Evolutionary conservation across 2,888 invertebrate species (phyloP), one percentile per base, ranked within the genome.

Genomic region (Melanargia galathea): DNA sequence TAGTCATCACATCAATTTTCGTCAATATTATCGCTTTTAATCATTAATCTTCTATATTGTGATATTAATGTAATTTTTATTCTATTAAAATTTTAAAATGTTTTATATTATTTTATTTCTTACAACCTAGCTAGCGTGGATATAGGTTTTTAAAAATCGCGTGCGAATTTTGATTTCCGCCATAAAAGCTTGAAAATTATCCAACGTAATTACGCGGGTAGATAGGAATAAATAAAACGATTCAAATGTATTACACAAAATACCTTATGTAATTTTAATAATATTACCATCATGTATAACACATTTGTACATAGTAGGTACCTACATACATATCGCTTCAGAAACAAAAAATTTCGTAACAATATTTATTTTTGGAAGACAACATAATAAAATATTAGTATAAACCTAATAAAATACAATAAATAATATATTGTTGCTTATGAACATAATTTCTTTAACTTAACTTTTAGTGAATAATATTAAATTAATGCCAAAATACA

Each of bases 11-110:
- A 24, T 60, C 63, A 18, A 48, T 68, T 48, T 22, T 58, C 18
- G 16, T 56, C 55, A 46, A 46, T 26, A 2, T 63, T 22, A 38
- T 65, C 51, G 43, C 62, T 65, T 57, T 65, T 30, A 18, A 24
- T 54, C 66, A 64, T 26, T 59, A 62, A 65, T 33, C 58, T 24
- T 58, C 43, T 40, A 16, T 60, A 67, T 4, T 67, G 68, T 70
- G 71, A 70, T 70, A 70, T 64, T 69, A 65, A 65, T 65, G 63
- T 51, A 63, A 64, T 59, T 63, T 64, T 56, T 51, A 35, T 58
- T 58, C 48, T 63, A 63, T 64, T 63, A 52, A 67, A 51, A 22
- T 40, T 62, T 46, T 48, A 5, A 60, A 45, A 22, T 45, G 16
- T 60, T 56, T 35, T n/a, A n/a, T n/a, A n/a, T n/a, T n/a, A n/a